phyloP scores from a whole-genome alignment of 2,888 invertebrate genomes.

The Caprella mutica region DNA sequence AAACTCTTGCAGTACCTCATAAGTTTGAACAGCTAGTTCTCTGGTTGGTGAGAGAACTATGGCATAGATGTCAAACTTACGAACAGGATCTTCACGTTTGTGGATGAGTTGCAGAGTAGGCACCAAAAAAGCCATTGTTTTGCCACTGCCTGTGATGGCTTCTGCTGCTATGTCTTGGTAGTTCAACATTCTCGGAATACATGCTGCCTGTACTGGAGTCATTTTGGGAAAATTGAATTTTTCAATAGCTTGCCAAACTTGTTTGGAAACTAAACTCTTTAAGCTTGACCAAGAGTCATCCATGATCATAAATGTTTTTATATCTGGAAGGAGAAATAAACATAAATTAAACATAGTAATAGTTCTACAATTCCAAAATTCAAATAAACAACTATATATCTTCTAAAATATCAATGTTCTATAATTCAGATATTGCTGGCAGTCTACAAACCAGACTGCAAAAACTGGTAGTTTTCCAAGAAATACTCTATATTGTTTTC shows the following conservation, averaged over 20 bases:
- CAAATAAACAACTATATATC: no score
- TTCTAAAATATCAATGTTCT: no score
- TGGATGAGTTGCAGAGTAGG: constrained; percentile 75
- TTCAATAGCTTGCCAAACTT: constrained; percentile 13
- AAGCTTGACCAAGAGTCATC: constrained; percentile 22
- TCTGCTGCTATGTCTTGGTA: constrained; percentile 96
- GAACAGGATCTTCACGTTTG: constrained; percentile 52
- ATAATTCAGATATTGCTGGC: no score
- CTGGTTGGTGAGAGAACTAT: constrained; percentile 89
- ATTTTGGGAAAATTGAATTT: constrained; percentile 39
- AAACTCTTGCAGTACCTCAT: constrained; percentile 32
- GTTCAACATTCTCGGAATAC: constrained; percentile 72
- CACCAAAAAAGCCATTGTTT: constrained; percentile 89
- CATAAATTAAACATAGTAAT: no score
- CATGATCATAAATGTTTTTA: no score
- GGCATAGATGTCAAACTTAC: constrained; percentile 66
- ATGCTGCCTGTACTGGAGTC: constrained; percentile 62
- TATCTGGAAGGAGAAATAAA: no score
- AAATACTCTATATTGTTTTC: no score
- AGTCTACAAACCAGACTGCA: no score
- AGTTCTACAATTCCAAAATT: no score
- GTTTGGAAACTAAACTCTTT: constrained; percentile 11
- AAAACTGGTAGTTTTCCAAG: no score
- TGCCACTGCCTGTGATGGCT: constrained; percentile 97
- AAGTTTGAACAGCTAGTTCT: constrained; percentile 84